Percentiles rank a stretch among this genome's conserved stretches.
Evolutionary conservation across 2,888 invertebrate species (phyloP).

Genomic region (Polymixis flavicincta): DNA sequence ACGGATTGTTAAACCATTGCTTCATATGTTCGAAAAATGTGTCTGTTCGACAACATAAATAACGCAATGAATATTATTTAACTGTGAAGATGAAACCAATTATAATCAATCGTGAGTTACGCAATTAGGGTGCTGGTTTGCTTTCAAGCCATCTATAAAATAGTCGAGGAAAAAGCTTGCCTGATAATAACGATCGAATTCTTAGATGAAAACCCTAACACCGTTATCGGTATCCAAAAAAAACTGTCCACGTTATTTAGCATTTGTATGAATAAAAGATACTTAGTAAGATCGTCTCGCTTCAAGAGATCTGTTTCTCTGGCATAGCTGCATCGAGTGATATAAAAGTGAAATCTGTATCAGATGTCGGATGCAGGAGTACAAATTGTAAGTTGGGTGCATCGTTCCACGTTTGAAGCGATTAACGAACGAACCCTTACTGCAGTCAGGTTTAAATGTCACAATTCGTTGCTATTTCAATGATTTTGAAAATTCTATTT

Average conservation of each 20-base stretch:
- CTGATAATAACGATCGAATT: not conserved
- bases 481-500: not conserved
- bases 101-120: too few relatives aligned
- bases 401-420: not conserved
- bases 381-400: constrained; percentile 20
- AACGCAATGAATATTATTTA: too few relatives aligned
- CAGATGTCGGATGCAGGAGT: constrained; percentile 23
- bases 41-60: too few relatives aligned
- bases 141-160: not conserved
- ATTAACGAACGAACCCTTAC: not conserved
- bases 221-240: not conserved
- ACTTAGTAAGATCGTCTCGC: constrained; percentile 34
- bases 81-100: too few relatives aligned
- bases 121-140: too few relatives aligned
- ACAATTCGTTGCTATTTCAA: not conserved
- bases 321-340: constrained; percentile 25
- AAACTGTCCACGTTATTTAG: constrained; percentile 9
- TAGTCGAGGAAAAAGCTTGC: too few relatives aligned
- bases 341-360: constrained; percentile 56
- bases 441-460: not conserved
- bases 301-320: constrained; percentile 31
- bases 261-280: constrained; percentile 59
- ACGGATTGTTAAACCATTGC: too few relatives aligned
- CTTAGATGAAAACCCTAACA: not conserved
- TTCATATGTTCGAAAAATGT: too few relatives aligned